phyloP scores from a whole-genome alignment of 2,113 vertebrate genomes.

The Lamprologus ornatipinnis region DNA sequence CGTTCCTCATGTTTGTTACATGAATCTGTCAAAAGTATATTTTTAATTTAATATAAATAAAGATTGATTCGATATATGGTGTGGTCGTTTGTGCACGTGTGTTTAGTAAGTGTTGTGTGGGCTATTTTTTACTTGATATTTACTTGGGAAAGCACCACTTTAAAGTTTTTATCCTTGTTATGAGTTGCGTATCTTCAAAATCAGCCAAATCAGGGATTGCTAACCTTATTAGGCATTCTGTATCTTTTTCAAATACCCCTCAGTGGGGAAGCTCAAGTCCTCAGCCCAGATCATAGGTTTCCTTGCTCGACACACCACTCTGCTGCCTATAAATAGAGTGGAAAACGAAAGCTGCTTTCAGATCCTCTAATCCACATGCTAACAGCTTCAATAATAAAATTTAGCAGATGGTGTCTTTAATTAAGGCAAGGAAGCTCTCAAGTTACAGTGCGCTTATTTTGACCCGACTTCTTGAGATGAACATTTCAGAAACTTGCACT shows the following conservation, averaged over 20 bases:
- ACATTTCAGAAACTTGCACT: conserved; percentile 13
- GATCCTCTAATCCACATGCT: not conserved
- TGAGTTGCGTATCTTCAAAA: not conserved
- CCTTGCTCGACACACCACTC: not conserved
- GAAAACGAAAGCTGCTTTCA: not conserved
- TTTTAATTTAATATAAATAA: conserved; percentile 99
- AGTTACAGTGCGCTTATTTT: not conserved
- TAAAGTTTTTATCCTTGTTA: not conserved
- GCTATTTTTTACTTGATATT: too few species aligned
- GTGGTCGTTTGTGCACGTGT: not conserved
- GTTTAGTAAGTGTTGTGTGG: not conserved
- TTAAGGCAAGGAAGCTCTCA: not conserved
- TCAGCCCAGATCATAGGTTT: not conserved
- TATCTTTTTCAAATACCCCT: not conserved
- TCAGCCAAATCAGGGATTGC: not conserved
- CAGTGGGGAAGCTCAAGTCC: not conserved
- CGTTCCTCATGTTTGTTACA: conserved; percentile 99
- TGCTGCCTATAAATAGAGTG: conserved; percentile 1
- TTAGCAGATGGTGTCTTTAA: conserved; percentile 51
- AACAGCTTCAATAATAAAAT: conserved; percentile 26
- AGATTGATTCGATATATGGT: conserved; percentile 89
- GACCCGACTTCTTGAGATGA: conserved; percentile 20
- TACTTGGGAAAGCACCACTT: not conserved
- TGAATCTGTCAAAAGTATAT: conserved; percentile 99
- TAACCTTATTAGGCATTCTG: not conserved